Conservation (phyloP, 2,797 vertebrate species). For the Manis javanica region DNA sequence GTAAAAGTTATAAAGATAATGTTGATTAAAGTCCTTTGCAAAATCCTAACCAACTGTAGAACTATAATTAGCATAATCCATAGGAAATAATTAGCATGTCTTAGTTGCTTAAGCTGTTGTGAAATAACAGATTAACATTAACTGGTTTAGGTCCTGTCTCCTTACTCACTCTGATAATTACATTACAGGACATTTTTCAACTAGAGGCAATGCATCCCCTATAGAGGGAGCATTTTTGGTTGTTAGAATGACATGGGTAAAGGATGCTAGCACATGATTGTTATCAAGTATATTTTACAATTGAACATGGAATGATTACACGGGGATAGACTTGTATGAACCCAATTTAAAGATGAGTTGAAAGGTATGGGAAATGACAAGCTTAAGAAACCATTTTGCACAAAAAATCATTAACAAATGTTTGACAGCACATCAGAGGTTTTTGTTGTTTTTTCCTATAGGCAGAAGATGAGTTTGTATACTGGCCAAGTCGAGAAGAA, state of each 20-base stretch:
- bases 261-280: background rate
- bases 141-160: background rate
- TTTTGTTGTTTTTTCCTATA: constrained; percentile 78
- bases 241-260: background rate
- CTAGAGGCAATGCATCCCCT: background rate
- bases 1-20: background rate
- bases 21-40: background rate
- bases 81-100: background rate
- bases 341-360: background rate
- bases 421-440: background rate
- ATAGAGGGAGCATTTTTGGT: background rate
- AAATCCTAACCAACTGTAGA: constrained; percentile 11
- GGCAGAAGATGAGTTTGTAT: constrained; percentile 99
- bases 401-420: background rate
- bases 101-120: background rate
- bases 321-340: background rate
- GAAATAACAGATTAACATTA: constrained; percentile 14
- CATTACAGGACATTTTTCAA: background rate
- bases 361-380: background rate
- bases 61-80: background rate
- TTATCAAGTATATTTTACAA: background rate
- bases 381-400: background rate
- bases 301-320: background rate
- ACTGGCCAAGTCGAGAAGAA: constrained; percentile 99
- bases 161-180: background rate